Evolutionary conservation across 2,113 vertebrate genomes (phyloP).

Genomic region (Nannobrachium achirus): DNA sequence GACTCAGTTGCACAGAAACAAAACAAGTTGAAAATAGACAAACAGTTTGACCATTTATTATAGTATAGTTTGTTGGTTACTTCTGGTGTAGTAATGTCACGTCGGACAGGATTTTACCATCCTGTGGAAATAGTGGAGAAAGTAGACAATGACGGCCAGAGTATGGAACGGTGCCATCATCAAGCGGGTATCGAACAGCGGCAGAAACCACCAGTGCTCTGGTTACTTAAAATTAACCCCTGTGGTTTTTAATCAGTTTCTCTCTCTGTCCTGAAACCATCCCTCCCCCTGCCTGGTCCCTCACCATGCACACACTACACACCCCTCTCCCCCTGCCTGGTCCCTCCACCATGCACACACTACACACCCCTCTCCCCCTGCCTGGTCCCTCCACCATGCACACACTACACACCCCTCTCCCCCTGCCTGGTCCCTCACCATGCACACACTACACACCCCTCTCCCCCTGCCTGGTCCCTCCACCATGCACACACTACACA

Average conservation of each 20-base stretch:
- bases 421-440: too few species aligned
- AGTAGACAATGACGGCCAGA: slow-evolving; percentile 55
- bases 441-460: too few species aligned
- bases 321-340: background rate
- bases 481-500: too few species aligned
- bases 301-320: too few species aligned
- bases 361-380: background rate
- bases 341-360: background rate
- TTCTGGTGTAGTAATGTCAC: too few species aligned
- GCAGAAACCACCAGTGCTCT: slow-evolving; percentile 39
- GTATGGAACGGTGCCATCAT: slow-evolving; percentile 44
- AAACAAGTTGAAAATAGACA: too few species aligned
- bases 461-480: too few species aligned
- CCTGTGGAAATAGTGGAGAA: too few species aligned
- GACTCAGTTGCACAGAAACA: too few species aligned
- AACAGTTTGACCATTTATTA: too few species aligned
- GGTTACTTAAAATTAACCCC: slow-evolving; percentile 48
- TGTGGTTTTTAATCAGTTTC: slow-evolving; percentile 65
- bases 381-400: background rate
- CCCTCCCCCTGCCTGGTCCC: background rate
- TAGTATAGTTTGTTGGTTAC: too few species aligned
- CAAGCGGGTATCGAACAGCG: background rate
- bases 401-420: background rate
- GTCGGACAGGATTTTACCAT: too few species aligned
- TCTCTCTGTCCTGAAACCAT: slow-evolving; percentile 20